phyloP scores from a whole-genome alignment of 2,113 vertebrate genomes.

The Puffinus mauretanicus region DNA sequence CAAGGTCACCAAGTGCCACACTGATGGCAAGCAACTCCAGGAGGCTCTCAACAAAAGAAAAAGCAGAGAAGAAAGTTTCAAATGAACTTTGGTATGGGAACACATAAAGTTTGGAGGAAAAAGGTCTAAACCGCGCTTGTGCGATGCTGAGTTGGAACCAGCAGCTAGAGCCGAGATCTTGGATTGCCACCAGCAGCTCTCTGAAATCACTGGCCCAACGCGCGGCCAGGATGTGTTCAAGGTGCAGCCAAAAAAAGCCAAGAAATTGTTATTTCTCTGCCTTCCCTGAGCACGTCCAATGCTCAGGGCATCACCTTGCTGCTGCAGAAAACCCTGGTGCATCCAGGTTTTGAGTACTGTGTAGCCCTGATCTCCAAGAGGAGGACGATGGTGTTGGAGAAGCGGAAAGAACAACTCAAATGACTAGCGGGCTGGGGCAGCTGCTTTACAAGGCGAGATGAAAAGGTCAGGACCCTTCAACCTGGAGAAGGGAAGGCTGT shows the following conservation, averaged over 20 bases:
- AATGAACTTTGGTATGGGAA: background rate
- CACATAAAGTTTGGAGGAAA: background rate
- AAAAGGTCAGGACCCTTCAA: background rate
- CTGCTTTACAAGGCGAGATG: background rate
- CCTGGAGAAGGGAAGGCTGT: background rate
- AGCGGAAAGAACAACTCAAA: background rate
- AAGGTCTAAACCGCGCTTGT: accelerated
- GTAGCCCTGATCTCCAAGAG: background rate
- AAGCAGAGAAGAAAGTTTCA: background rate
- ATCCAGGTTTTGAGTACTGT: accelerated
- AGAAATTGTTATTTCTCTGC: background rate
- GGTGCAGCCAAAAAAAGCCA: background rate
- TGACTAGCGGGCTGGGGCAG: background rate
- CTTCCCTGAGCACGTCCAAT: accelerated
- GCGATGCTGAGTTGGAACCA: background rate
- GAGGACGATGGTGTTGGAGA: background rate
- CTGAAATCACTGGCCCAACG: background rate
- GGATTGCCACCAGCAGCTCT: background rate
- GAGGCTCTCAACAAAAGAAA: background rate
- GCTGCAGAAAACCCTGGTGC: background rate
- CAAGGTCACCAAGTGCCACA: background rate
- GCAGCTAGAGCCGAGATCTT: background rate
- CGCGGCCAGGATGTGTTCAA: background rate
- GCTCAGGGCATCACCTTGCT: background rate
- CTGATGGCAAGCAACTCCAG: background rate